Evolutionary conservation across 2,888 invertebrate genomes (phyloP).

Genomic region (Rutpela maculata): DNA sequence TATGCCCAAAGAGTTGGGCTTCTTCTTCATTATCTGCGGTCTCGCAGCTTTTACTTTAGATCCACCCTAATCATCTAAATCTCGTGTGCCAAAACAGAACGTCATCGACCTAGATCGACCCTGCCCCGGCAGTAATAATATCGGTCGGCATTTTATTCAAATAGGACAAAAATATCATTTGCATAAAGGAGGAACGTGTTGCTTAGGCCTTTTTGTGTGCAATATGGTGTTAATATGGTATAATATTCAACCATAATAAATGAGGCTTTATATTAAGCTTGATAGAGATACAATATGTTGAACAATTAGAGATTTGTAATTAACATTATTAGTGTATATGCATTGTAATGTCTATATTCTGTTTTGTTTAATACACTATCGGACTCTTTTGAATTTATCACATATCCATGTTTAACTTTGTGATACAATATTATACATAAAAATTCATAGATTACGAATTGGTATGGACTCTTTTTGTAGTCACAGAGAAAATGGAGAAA

Average conservation of each 20-base stretch:
- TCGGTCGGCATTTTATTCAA: slow-evolving; percentile 7
- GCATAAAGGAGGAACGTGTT: slow-evolving; percentile 1
- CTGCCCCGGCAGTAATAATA: slow-evolving; percentile 1
- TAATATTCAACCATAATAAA: not conserved
- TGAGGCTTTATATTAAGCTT: not conserved
- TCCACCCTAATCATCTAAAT: slow-evolving; percentile 57
- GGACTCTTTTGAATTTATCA: too few species aligned
- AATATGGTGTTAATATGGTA: not conserved
- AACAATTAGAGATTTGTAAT: too few species aligned
- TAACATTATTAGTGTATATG: too few species aligned
- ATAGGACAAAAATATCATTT: slow-evolving; percentile 14
- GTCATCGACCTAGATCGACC: slow-evolving; percentile 35
- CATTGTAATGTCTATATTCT: too few species aligned
- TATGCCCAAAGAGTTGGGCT: slow-evolving; percentile 62
- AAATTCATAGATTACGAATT: too few species aligned
- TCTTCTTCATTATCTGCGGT: slow-evolving; percentile 72
- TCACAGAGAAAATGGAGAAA: too few species aligned
- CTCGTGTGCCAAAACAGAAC: slow-evolving; percentile 54
- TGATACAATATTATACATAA: too few species aligned
- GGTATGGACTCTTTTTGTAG: too few species aligned
- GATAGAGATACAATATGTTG: not conserved
- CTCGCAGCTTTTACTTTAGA: slow-evolving; percentile 64
- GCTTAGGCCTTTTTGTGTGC: not conserved
- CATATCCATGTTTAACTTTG: too few species aligned
- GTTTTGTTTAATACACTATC: too few species aligned